Percentiles rank a stretch among this genome's conserved stretches.
Evolutionary conservation across 2,888 invertebrate genomes (phyloP).

Genomic region (Ganaspis brasiliensis): DNA sequence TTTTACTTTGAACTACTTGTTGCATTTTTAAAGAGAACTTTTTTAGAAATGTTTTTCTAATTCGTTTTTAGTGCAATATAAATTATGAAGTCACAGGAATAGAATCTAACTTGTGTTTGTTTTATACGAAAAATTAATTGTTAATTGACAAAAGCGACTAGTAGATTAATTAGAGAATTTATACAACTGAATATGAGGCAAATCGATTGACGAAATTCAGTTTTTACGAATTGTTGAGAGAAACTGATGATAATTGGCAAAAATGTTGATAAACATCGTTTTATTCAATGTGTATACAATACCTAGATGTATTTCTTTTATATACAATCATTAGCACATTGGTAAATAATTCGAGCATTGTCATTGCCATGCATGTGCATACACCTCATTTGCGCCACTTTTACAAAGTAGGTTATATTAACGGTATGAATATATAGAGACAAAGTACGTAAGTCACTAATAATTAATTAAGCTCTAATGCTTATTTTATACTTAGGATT

Average conservation of each 20-base stretch:
- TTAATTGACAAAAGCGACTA: neutral
- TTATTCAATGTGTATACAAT: neutral
- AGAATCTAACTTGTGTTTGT: no score
- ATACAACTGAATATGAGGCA: neutral
- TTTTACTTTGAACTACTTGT: no score
- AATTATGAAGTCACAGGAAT: neutral
- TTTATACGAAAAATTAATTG: neutral
- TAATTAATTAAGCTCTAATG: constrained; percentile 79
- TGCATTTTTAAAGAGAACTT: neutral
- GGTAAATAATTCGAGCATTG: constrained; percentile 23
- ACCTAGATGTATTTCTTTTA: neutral
- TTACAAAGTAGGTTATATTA: constrained; percentile 64
- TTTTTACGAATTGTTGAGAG: neutral
- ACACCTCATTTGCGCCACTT: constrained; percentile 68
- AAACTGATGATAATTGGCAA: neutral
- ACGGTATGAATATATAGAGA: constrained; percentile 68
- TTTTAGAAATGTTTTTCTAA: neutral
- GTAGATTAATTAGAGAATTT: constrained; percentile 1
- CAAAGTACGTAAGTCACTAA: constrained; percentile 77
- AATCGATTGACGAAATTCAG: neutral
- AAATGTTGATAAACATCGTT: neutral
- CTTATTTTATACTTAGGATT: constrained; percentile 80
- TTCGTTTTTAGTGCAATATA: neutral
- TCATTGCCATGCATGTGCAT: constrained; percentile 21
- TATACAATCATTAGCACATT: neutral